Conservation (phyloP, 2,113 vertebrate species). For the Hippocampus barbouri region DNA sequence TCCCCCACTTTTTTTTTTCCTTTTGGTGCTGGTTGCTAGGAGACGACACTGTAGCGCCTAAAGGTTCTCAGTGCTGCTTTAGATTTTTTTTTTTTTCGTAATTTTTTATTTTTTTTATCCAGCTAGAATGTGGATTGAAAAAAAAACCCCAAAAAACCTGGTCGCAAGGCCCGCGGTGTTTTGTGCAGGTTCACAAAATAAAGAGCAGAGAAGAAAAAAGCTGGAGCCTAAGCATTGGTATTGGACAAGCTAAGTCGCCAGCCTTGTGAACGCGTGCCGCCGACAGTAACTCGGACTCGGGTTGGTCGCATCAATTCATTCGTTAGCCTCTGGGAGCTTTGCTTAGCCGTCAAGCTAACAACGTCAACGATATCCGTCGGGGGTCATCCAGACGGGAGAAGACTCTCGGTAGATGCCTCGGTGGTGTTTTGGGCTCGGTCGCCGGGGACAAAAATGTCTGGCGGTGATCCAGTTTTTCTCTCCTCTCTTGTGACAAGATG, state of each 20-base stretch:
- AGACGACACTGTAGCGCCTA: constrained; percentile 62
- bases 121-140: constrained; percentile 22
- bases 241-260: too few species aligned
- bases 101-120: not conserved
- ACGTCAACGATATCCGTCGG: not conserved
- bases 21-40: constrained; percentile 69
- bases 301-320: not conserved
- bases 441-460: not conserved
- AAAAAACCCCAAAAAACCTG: not conserved
- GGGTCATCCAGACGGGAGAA: not conserved
- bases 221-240: too few species aligned
- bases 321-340: not conserved
- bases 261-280: too few species aligned
- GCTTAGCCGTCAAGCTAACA: not conserved
- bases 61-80: constrained; percentile 60
- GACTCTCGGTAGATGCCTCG: not conserved
- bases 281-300: too few species aligned
- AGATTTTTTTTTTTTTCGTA: constrained; percentile 3
- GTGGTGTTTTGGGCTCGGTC: not conserved
- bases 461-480: not conserved
- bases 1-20: not conserved
- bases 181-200: not conserved
- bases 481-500: not conserved
- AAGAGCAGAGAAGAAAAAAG: not conserved
- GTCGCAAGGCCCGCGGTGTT: not conserved